A percentile compares a stretch with the other conserved stretches of the same genome.
Conservation (phyloP, 2,113 vertebrate species). For the Crocuta crocuta region DNA sequence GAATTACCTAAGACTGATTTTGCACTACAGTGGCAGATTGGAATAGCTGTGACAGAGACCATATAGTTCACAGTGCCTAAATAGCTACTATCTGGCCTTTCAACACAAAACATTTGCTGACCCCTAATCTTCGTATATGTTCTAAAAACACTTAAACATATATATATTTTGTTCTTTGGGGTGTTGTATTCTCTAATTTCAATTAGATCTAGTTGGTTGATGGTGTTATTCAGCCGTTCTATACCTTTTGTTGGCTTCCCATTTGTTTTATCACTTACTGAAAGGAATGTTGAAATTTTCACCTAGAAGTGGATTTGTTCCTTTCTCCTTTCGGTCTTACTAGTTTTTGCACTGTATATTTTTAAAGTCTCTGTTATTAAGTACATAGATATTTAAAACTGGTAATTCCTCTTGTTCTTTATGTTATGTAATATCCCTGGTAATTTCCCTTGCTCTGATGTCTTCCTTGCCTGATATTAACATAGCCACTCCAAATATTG, state of each 20-base stretch:
- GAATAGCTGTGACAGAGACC: neutral
- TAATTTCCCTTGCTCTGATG: slow-evolving; percentile 1
- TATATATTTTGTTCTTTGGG: neutral
- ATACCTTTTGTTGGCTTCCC: neutral
- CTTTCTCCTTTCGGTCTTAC: neutral
- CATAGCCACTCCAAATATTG: neutral
- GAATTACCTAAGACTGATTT: neutral
- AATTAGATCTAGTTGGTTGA: neutral
- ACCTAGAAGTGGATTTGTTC: neutral
- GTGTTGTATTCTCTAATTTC: slow-evolving; percentile 9
- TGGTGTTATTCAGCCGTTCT: neutral
- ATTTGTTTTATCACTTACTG: neutral
- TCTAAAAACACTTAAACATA: neutral
- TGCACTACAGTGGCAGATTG: neutral
- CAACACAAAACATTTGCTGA: neutral
- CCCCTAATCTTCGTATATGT: neutral
- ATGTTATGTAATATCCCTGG: neutral
- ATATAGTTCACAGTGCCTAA: neutral
- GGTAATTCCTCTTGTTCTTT: neutral
- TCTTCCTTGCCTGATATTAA: neutral
- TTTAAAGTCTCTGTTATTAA: slow-evolving; percentile 20
- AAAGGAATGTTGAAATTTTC: neutral
- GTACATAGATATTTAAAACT: slow-evolving; percentile 11
- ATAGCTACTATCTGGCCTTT: neutral
- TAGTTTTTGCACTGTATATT: neutral